These are phyloP conservation scores for Cossypha dichroa DNA, from an alignment of 2,797 vertebrate species.

Conservation along the genomic window DNA sequence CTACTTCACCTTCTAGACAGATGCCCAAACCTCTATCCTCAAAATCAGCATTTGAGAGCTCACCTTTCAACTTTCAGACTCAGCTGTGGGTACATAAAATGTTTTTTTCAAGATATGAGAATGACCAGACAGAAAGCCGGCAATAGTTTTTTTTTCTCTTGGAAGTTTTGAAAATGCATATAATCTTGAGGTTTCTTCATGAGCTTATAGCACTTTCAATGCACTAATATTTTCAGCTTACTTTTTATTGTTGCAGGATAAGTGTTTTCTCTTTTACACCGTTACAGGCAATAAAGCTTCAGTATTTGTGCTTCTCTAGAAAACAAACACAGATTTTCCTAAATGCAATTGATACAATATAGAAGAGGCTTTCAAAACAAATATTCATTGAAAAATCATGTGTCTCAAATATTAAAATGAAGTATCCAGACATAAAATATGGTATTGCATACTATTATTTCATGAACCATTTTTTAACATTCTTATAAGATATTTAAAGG, in stretches of 20 bases:
- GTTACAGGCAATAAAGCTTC: background rate
- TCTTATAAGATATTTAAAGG: background rate
- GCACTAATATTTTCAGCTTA: background rate
- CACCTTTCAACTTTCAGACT: background rate
- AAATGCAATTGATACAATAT: background rate
- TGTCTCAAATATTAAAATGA: background rate
- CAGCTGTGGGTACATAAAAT: background rate
- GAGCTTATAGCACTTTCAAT: background rate
- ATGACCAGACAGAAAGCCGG: background rate
- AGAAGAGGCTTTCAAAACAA: background rate
- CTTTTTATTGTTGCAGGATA: background rate
- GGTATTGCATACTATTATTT: background rate
- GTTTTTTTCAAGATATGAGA: background rate
- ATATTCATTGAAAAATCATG: background rate
- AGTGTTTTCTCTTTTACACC: background rate
- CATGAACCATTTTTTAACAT: background rate
- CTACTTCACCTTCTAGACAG: background rate
- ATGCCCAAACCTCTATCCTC: background rate
- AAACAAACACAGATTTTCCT: constrained; percentile 16
- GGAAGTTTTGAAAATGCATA: background rate
- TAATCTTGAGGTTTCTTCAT: background rate
- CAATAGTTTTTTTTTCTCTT: background rate
- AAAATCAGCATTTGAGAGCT: background rate
- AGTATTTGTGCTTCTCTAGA: background rate
- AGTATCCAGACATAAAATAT: background rate